phyloP scores from a whole-genome alignment of 2,797 vertebrate genomes.

The Eidolon dupreanum region DNA sequence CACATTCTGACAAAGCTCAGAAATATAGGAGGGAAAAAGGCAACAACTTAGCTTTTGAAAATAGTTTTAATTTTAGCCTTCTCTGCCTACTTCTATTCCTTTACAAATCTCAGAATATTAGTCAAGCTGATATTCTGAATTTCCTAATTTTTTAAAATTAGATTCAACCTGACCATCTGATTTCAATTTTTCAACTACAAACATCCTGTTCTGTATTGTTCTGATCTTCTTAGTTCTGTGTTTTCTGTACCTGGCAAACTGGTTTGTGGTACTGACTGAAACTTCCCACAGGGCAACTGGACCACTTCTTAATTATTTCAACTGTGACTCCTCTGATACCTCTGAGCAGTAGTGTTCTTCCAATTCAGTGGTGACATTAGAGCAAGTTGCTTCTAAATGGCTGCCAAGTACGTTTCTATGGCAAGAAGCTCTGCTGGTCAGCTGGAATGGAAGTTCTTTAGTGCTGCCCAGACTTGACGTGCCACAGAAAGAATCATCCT shows the following conservation, averaged over 20 bases:
- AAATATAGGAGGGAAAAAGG: constrained; percentile 5
- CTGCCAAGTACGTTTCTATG: constrained; percentile 61
- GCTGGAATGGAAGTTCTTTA: constrained; percentile 60
- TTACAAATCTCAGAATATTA: constrained; percentile 51
- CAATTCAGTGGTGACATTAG: constrained; percentile 51
- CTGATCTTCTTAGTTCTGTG: constrained; percentile 16
- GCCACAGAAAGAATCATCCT: not conserved
- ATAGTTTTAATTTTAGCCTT: constrained; percentile 58
- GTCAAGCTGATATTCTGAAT: constrained; percentile 32
- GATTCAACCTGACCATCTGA: not conserved
- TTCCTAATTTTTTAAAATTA: not conserved
- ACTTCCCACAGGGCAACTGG: not conserved
- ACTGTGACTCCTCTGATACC: not conserved
- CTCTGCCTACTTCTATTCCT: not conserved
- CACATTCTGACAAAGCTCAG: constrained; percentile 33
- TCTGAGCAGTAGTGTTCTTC: constrained; percentile 14
- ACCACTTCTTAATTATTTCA: constrained; percentile 54
- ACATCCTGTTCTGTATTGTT: constrained; percentile 18
- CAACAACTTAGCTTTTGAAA: constrained; percentile 49
- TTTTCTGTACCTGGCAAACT: constrained; percentile 44
- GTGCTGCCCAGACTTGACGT: constrained; percentile 28
- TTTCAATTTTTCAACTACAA: constrained; percentile 39
- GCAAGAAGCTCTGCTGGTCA: constrained; percentile 57
- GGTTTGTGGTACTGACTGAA: constrained; percentile 35
- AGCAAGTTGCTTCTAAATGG: constrained; percentile 63